These are phyloP conservation scores for Tenthredo scrophulariae DNA, from an alignment of 2,888 invertebrate species.

Conservation along the genomic window DNA sequence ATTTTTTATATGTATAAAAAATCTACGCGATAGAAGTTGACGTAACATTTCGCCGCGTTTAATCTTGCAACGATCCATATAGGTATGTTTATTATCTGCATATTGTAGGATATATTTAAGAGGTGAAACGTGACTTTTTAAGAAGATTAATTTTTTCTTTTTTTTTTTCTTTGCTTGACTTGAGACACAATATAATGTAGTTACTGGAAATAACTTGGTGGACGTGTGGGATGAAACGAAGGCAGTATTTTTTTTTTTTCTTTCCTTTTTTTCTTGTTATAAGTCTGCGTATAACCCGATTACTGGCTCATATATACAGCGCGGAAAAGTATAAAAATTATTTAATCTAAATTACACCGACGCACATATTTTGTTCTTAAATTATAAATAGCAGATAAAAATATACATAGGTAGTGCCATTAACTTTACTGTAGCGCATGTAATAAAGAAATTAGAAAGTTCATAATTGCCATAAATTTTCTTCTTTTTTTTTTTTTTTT, in stretches of 20 bases:
- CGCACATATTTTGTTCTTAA: background rate
- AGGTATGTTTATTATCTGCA: background rate
- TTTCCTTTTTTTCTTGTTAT: background rate
- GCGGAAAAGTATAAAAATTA: background rate
- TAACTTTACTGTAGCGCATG: background rate
- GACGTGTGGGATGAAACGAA: background rate
- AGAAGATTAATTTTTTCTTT: background rate
- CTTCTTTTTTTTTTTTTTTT: background rate
- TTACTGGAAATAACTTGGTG: background rate
- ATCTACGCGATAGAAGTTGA: background rate
- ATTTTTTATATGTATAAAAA: background rate
- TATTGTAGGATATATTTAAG: background rate
- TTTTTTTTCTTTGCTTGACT: background rate
- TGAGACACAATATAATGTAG: background rate
- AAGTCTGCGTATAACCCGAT: conserved; percentile 15
- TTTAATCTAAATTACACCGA: background rate
- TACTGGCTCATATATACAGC: background rate
- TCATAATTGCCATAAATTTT: background rate
- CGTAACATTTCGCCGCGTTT: background rate
- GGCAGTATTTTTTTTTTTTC: background rate
- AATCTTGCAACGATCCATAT: background rate
- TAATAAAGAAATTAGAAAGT: background rate
- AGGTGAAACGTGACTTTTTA: background rate
- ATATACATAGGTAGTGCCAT: background rate
- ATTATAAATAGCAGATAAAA: background rate